Conservation (phyloP, 2,113 vertebrate species). For the Microcebus griseorufus region DNA sequence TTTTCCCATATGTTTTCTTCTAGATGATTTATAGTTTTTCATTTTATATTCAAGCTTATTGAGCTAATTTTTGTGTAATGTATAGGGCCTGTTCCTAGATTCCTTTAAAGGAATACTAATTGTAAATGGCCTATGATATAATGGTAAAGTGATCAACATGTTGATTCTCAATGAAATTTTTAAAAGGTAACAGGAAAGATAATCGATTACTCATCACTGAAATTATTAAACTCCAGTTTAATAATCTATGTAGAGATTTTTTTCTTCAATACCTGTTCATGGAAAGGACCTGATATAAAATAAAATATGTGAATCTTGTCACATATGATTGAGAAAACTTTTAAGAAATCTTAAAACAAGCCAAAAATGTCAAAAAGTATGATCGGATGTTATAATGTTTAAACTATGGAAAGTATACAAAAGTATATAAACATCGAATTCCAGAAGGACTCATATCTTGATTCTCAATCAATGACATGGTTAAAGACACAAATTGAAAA, state of each 20-base stretch:
- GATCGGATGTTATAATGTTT: not conserved
- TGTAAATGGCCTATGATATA: not conserved
- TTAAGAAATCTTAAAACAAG: not conserved
- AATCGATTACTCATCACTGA: not conserved
- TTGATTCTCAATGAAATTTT: not conserved
- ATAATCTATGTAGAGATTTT: not conserved
- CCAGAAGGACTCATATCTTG: not conserved
- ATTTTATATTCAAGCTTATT: not conserved
- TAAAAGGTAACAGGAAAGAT: not conserved
- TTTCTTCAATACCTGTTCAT: not conserved
- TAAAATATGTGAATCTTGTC: not conserved
- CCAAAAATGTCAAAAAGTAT: not conserved
- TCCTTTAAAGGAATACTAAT: not conserved
- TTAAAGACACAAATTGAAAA: not conserved
- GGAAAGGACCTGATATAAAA: not conserved
- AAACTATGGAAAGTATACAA: not conserved
- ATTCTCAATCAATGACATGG: not conserved
- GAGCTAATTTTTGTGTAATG: not conserved
- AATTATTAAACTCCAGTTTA: not conserved
- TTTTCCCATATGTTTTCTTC: not conserved
- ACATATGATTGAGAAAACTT: not conserved
- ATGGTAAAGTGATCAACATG: not conserved
- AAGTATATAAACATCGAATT: not conserved
- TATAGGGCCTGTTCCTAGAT: not conserved
- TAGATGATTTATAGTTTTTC: not conserved